Evolutionary conservation across 2,113 vertebrate species (phyloP), one percentile per base, ranked within the genome.

Genomic region (Centrocercus urophasianus): DNA sequence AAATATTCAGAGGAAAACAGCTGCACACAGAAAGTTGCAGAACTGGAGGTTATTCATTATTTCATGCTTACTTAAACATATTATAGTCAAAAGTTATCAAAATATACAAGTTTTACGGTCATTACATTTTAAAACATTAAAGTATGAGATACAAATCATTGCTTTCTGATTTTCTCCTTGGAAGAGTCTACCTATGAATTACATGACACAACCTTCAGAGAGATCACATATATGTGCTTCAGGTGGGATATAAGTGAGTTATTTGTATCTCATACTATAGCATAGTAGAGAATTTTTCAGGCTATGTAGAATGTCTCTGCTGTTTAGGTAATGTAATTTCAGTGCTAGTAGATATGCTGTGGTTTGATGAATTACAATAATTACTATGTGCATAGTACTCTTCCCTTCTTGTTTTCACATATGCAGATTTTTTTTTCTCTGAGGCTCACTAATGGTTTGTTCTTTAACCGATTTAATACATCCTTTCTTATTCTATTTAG

Each of bases 321-420:
- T 83, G 13, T 63, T 80, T 30, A 40, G 11, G 43, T 57, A 69
- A 73, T 67, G 45, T 5, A 70, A 91, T 90, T 96, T 91, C 86
- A 91, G 1, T 87, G 71, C 63, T 70, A 38, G 67, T 56, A 80
- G 21, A 50, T 79, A 79, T 15, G 50, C 30, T 94, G 75, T 76
- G 64, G 93, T 92, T 89, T 96, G 96, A 96, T 93, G 74, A 96
- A 96, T 94, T 92, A 69, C 78, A 76, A 92, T 92, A 93, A 96
- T 96, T 95, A 92, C 69, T 60, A 76, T 79, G 57, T 87, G 77
- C 91, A 89, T 82, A 87, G 81, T 90, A 79, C 40, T 92, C 86
- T 90, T 93, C 77, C 86, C 45, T 87, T 94, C 74, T 79, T 89
- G 63, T 79, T 92, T 87, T 87, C 60, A 91, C 82, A 92, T 94